Percentiles rank a stretch among this genome's conserved stretches.
Conservation (phyloP, 2,888 invertebrate species). For the Tenthredo notha region DNA sequence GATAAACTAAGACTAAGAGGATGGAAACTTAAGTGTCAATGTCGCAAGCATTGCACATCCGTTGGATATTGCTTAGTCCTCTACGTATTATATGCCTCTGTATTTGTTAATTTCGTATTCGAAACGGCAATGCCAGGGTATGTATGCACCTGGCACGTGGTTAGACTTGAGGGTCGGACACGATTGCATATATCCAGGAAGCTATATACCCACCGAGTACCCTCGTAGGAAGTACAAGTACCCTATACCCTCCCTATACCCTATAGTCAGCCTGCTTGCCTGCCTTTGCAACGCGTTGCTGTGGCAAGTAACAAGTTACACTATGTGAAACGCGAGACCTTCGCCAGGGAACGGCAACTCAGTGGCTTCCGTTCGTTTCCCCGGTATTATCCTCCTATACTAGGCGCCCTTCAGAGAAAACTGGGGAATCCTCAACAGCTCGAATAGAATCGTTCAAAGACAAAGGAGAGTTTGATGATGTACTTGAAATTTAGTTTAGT, state of each 20-base stretch:
- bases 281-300: slow-evolving; percentile 14
- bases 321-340: slow-evolving; percentile 50
- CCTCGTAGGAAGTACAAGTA: slow-evolving; percentile 50
- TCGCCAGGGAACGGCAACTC: slow-evolving; percentile 43
- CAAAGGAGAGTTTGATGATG: slow-evolving; percentile 23
- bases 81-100: not conserved
- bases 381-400: not conserved
- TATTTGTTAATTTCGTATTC: slow-evolving; percentile 41
- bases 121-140: not conserved
- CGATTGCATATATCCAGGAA: slow-evolving; percentile 32
- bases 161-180: slow-evolving; percentile 22
- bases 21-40: slow-evolving; percentile 8
- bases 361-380: slow-evolving; percentile 41
- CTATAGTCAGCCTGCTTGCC: not conserved
- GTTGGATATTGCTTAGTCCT: not conserved
- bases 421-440: slow-evolving; percentile 34
- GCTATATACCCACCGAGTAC: slow-evolving; percentile 23
- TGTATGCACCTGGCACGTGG: slow-evolving; percentile 51
- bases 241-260: not conserved
- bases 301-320: slow-evolving; percentile 40
- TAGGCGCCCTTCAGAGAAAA: slow-evolving; percentile 6
- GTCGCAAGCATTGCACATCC: slow-evolving; percentile 40
- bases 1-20: too few relatives aligned
- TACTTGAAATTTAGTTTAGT: slow-evolving; percentile 16
- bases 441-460: not conserved